Percentiles rank a stretch among this genome's conserved stretches.
phyloP scores from a whole-genome alignment of 1,140 invertebrate genomes.

The Zaprionus taronus region DNA sequence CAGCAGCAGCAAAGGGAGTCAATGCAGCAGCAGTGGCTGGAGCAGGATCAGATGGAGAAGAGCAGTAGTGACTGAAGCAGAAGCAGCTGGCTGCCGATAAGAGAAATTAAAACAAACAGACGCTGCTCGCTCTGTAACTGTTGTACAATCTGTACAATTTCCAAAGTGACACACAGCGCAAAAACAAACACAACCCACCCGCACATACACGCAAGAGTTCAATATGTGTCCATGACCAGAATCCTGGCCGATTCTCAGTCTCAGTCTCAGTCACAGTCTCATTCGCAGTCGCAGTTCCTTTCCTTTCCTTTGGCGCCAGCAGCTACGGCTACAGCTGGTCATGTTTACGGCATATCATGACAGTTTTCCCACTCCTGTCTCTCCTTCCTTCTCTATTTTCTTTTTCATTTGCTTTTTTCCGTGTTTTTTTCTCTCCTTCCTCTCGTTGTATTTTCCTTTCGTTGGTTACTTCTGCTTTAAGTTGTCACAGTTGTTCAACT shows the following conservation, averaged over 20 bases:
- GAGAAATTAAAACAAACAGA: constrained; percentile 81
- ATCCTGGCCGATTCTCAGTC: constrained; percentile 12
- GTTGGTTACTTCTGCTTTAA: constrained; percentile 65
- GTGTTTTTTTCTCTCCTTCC: constrained; percentile 26
- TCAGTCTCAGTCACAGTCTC: not conserved
- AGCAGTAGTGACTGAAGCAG: constrained; percentile 7
- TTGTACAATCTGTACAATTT: constrained; percentile 67
- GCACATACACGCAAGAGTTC: constrained; percentile 49
- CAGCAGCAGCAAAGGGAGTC: not conserved
- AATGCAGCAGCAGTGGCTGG: constrained; percentile 7
- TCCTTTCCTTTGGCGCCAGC: constrained; percentile 11
- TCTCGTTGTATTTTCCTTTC: constrained; percentile 36
- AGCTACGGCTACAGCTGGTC: constrained; percentile 61
- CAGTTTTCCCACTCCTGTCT: constrained; percentile 37
- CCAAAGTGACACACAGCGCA: constrained; percentile 74
- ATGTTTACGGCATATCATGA: constrained; percentile 80
- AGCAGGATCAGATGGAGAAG: not conserved
- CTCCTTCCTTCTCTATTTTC: constrained; percentile 13
- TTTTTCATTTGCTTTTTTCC: constrained; percentile 24
- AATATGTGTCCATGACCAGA: constrained; percentile 60
- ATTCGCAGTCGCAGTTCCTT: constrained; percentile 5
- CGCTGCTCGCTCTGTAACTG: constrained; percentile 52
- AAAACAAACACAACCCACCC: constrained; percentile 56
- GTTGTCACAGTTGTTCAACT: constrained; percentile 78
- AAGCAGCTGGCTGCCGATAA: constrained; percentile 73